phyloP scores from a whole-genome alignment of 2,888 invertebrate species.

The Cheilosia pagana region DNA sequence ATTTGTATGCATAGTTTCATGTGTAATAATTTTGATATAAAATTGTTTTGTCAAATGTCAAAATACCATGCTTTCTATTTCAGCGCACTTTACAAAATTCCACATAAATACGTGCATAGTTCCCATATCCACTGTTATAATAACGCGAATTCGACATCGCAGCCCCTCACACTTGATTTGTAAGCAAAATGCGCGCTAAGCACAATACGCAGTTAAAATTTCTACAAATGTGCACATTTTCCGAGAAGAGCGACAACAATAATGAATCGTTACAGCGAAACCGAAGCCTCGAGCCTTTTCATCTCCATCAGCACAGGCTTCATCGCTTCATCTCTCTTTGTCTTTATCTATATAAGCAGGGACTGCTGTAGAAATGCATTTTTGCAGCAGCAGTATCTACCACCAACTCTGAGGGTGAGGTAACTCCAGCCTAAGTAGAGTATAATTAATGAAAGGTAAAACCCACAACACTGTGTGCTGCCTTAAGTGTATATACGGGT shows the following conservation, averaged over 20 bases:
- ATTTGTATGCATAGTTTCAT: too few species aligned
- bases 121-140: neutral
- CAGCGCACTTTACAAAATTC: too few species aligned
- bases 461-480: conserved; percentile 65
- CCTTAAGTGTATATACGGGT: conserved; percentile 51
- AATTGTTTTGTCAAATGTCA: too few species aligned
- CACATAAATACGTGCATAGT: too few species aligned
- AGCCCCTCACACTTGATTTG: conserved; percentile 12
- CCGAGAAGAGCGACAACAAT: conserved; percentile 63
- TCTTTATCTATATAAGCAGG: conserved; percentile 43
- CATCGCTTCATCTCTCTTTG: conserved; percentile 56
- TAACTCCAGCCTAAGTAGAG: conserved; percentile 72
- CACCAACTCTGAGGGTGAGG: conserved; percentile 56
- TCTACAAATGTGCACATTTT: conserved; percentile 46
- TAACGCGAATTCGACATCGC: conserved; percentile 22
- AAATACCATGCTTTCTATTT: too few species aligned
- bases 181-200: conserved; percentile 43
- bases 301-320: conserved; percentile 49
- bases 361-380: conserved; percentile 49
- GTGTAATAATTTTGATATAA: too few species aligned
- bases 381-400: conserved; percentile 55
- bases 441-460: conserved; percentile 77
- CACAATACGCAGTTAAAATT: conserved; percentile 49
- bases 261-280: conserved; percentile 57
- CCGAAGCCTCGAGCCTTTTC: conserved; percentile 57